Evolutionary conservation across 2,113 vertebrate genomes (phyloP), one percentile per base, ranked within the genome.

Genomic region (Haliaeetus leucogaster): DNA sequence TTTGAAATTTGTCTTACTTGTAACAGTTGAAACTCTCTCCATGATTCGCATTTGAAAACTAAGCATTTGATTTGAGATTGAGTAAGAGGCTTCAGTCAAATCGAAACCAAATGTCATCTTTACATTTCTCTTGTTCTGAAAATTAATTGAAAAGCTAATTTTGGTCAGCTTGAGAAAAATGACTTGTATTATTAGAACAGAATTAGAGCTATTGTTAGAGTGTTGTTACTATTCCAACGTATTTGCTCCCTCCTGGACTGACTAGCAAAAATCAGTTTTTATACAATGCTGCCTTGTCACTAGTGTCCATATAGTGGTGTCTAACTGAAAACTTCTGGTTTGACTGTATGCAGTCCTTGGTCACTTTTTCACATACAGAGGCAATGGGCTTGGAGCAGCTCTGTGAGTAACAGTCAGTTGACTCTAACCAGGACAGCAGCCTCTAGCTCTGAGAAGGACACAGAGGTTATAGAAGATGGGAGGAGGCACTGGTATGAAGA

Each of bases 401-500:
- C 36, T 86, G 23, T 71, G 56, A 65, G 30, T 65, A 45, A n/a
- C 9, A 72, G 26, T 36, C 9, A 23, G 15, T 34, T 82, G 32
- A 36, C 25, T 65, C n/a, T 74, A 86, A 43, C 13, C 32, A 52
- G 66, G 25, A 26, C 30, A 67, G 45, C 48, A 82, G 29, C 27
- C 17, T 91, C 36, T 29, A 65, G 30, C 30, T 83, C 32, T 78
- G 71, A 26, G 43, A 90, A 62, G 18, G 67, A 80, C 82, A 29
- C 63, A 63, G 45, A 27, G 1, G 1, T 16, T 67, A 2, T 1
- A 25, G 55, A 16, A 1, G 14, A 38, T 9, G 30, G 10, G 17
- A 88, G 36, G 22, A 48, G 30, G 11, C 26, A 42, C 10, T 32
- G 19, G 13, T 65, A 19, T 45, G 67, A 77, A 36, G 43, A 73